Evolutionary conservation across 2,113 vertebrate genomes (phyloP).

Genomic region (Lepisosteus osseus): DNA sequence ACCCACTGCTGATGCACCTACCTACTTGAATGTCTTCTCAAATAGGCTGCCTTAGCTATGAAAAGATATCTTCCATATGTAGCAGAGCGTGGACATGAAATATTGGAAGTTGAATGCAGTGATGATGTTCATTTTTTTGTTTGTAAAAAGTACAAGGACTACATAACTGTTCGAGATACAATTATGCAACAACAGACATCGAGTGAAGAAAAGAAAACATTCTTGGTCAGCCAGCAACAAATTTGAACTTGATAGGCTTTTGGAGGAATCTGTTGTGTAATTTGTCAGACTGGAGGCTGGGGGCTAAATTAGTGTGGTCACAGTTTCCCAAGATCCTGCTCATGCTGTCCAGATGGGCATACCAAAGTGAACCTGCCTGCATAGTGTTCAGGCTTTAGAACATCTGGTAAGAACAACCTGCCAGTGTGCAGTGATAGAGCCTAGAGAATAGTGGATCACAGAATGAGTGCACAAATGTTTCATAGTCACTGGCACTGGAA

Average conservation of each 20-base stretch:
- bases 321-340: not conserved
- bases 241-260: not conserved
- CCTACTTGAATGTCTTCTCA: no score
- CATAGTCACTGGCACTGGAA: not conserved
- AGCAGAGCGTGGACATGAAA: no score
- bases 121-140: no score
- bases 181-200: no score
- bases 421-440: not conserved
- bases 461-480: not conserved
- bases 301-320: conserved; percentile 1
- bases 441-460: not conserved
- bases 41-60: no score
- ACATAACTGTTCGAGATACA: no score
- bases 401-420: conserved; percentile 5
- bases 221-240: not conserved
- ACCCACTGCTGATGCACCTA: no score
- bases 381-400: not conserved
- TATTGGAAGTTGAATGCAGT: no score
- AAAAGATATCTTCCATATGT: no score
- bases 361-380: not conserved
- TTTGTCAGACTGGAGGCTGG: not conserved
- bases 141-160: no score
- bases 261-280: not conserved
- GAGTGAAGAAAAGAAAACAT: not conserved
- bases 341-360: not conserved